Base-by-base conservation (phyloP, 1,140 invertebrate genomes). In the Leucophenga varia region DNA sequence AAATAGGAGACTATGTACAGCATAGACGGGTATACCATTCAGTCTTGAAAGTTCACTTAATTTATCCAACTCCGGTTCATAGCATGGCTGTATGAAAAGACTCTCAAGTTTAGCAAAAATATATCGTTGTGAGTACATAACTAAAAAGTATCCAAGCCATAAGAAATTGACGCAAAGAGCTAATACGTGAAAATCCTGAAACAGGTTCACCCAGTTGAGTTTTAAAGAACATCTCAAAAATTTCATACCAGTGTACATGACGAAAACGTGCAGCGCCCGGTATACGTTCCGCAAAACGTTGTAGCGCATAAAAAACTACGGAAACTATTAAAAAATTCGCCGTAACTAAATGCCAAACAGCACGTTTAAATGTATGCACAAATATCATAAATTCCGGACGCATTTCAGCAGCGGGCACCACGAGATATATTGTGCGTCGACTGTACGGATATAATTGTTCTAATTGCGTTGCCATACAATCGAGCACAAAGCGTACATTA, bases 21-120 rank as follows among this genome's bases (percentile, higher is more conserved):
- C 60, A 39, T 70, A 69, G 2, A 73, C 45, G 18, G 45, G 59
- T 3, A 64, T 28, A 20, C n/a, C n/a, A n/a, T 55, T 38, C 10
- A 57, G 43, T 2, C 40, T 16, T 0, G 20, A 7, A 5, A 73
- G 32, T 7, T 51, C 56, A 0, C 57, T 52, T n/a, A 73, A 14
- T 1, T n/a, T 44, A 21, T 73, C 55, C 10, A 73, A 17, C 20
- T 64, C 57, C 2, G 45, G 14, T 40, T 70, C 56, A 32, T 54
- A 73, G 3, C 32, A 50, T 2, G 70, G 69, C 14, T 56, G 57
- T 1, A 73, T 63, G 25, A 73, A 73, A 12, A 47, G 55, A 17
- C 69, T 72, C 30, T 73, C 70, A 28, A 73, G 39, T 21, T 73
- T 69, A 22, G 63, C 69, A 28, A 72, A n/a, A 70, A 44, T 70